phyloP scores from a whole-genome alignment of 2,113 vertebrate genomes.

The human region GRCh38 chr5:73753001-73753500 shows the following conservation, averaged over 20 bases:
- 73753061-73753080: slow-evolving; percentile 84
- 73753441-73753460: neutral
- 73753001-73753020: slow-evolving; percentile 86
- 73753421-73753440: too few relatives aligned
- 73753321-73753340: neutral
- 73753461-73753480: neutral
- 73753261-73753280: neutral
- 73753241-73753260: neutral
- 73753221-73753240: neutral
- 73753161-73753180: slow-evolving; percentile 86
- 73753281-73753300: neutral
- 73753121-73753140: slow-evolving; percentile 86
- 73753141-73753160: slow-evolving; percentile 87
- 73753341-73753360: neutral
- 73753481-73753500: neutral
- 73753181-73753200: slow-evolving; percentile 76
- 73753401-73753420: neutral
- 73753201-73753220: slow-evolving; percentile 76
- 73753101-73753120: slow-evolving; percentile 68
- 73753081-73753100: slow-evolving; percentile 84
- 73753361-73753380: neutral
- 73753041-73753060: slow-evolving; percentile 78
- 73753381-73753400: neutral
- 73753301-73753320: neutral
- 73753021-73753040: slow-evolving; percentile 85